Conservation (phyloP, 2,113 vertebrate species). For the Dipodomys spectabilis region DNA sequence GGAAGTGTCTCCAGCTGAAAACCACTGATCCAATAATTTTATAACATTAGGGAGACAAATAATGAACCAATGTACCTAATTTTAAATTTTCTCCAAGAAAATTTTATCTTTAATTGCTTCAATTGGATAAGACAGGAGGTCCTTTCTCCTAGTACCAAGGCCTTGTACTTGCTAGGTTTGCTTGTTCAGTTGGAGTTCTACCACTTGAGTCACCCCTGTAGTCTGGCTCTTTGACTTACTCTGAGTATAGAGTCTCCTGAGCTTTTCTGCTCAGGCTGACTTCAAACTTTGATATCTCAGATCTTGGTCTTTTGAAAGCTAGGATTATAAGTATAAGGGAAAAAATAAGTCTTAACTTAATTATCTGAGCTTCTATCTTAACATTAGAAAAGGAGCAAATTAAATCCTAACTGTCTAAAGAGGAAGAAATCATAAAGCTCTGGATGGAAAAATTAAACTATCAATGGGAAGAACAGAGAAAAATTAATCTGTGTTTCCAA, state of each 20-base stretch:
- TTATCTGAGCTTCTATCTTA: neutral
- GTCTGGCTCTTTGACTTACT: no score
- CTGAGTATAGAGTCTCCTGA: no score
- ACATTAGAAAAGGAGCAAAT: neutral
- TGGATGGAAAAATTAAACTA: neutral
- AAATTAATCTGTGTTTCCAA: neutral
- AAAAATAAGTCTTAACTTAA: neutral
- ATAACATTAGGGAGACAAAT: slow-evolving; percentile 1
- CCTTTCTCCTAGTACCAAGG: no score
- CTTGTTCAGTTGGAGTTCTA: no score
- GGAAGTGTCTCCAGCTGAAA: neutral
- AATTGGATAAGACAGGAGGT: no score
- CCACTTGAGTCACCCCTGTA: no score
- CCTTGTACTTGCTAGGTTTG: no score
- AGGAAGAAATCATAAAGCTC: neutral
- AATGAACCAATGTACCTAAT: neutral
- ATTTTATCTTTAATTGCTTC: no score
- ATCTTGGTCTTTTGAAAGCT: no score
- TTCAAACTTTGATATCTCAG: no score
- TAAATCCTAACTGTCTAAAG: neutral
- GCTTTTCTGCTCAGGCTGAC: no score
- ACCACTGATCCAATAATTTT: neutral
- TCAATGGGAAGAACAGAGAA: neutral
- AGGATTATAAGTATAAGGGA: no score
- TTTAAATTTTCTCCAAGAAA: neutral